phyloP scores from a whole-genome alignment of 2,888 invertebrate species.

The Plagiodera versicolora region DNA sequence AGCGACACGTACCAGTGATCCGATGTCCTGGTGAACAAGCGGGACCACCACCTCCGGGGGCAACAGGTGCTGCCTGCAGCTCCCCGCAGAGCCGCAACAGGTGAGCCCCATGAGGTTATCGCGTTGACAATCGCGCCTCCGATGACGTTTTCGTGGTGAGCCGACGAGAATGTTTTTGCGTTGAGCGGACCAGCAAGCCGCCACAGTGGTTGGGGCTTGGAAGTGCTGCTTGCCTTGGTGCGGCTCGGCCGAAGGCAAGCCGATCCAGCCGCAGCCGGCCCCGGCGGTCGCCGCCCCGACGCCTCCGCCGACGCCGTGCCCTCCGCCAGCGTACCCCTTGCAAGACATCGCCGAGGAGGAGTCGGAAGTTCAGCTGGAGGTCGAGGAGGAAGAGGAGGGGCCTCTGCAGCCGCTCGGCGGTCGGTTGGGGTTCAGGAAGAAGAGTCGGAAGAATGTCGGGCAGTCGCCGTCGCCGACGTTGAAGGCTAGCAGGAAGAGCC shows the following conservation, averaged over 20 bases:
- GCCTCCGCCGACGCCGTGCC: conserved; percentile 46
- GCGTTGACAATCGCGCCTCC: too few relatives aligned
- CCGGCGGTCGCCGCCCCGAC: conserved; percentile 43
- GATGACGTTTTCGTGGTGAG: too few relatives aligned
- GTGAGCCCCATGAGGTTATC: too few relatives aligned
- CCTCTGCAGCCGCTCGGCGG: conserved; percentile 53
- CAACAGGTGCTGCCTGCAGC: conserved; percentile 19
- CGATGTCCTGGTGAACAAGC: too few relatives aligned
- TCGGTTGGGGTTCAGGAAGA: conserved; percentile 11
- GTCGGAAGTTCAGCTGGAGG: conserved; percentile 56
- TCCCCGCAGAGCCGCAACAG: too few relatives aligned
- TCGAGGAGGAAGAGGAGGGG: conserved; percentile 43
- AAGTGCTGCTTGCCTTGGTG: conserved; percentile 84
- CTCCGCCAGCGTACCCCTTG: conserved; percentile 61
- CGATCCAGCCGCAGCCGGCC: conserved; percentile 49
- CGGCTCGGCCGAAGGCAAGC: conserved; percentile 65
- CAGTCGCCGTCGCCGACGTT: conserved; percentile 61
- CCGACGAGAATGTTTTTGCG: conserved; percentile 38
- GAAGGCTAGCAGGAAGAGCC: conserved; percentile 59
- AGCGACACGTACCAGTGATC: too few relatives aligned
- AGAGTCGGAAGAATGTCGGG: conserved; percentile 13
- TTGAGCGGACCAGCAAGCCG: conserved; percentile 39
- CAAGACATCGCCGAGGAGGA: conserved; percentile 85
- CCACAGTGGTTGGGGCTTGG: conserved; percentile 76
- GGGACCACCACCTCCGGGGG: neutral